Percentiles rank a stretch among this genome's conserved stretches.
These are phyloP conservation scores for Ciconia maguari DNA, from an alignment of 2,113 vertebrate species.

Conservation along the genomic window DNA sequence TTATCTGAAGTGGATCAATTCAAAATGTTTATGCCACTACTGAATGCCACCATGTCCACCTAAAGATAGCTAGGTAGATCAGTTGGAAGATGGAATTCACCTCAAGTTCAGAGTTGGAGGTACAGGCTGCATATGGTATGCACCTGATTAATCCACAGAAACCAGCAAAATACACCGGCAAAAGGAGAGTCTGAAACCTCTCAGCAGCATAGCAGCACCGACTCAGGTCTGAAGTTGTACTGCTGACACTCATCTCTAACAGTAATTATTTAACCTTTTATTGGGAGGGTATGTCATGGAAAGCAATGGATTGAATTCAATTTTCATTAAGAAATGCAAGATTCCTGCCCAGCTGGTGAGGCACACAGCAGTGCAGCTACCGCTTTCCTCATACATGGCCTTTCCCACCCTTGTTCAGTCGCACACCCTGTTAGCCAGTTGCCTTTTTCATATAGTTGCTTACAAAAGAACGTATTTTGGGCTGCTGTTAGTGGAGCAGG, in stretches of 20 bases:
- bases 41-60: not conserved
- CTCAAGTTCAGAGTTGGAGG: not conserved
- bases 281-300: not conserved
- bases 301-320: not conserved
- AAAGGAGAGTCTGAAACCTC: not conserved
- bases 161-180: not conserved
- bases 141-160: not conserved
- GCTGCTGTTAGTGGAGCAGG: not conserved
- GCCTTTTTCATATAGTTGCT: not conserved
- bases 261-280: not conserved
- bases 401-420: not conserved
- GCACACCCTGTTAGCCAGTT: not conserved
- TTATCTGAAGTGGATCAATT: not conserved
- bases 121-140: not conserved
- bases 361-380: not conserved
- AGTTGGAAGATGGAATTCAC: not conserved
- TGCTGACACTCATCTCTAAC: not conserved
- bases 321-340: not conserved
- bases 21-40: not conserved
- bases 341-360: not conserved
- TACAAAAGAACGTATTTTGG: not conserved
- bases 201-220: not conserved
- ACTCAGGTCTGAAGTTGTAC: not conserved
- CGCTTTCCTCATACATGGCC: fast-evolving
- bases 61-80: not conserved